phyloP scores from a whole-genome alignment of 1,140 invertebrate species.

The Dinothrombium tinctorium region DNA sequence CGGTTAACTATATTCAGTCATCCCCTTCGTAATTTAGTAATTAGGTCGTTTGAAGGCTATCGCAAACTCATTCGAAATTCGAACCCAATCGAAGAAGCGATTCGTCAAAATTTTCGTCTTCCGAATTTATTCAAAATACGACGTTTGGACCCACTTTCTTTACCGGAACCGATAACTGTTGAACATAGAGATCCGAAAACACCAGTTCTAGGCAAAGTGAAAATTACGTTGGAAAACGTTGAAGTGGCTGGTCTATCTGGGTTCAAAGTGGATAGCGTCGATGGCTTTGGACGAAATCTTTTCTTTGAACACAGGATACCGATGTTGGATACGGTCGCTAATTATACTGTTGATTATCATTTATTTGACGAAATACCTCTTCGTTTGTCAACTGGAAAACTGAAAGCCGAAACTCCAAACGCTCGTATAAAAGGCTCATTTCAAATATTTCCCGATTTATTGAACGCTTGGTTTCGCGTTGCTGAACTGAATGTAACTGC shows the following conservation, averaged over 20 bases:
- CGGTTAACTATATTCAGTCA: too few species aligned
- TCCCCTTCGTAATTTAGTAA: slow-evolving; percentile 2
- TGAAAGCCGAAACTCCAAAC: slow-evolving; percentile 2
- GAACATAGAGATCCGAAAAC: slow-evolving; percentile 4
- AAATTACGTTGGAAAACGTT: not conserved
- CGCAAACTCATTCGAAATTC: not conserved
- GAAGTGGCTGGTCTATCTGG: slow-evolving; percentile 1
- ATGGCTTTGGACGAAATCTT: not conserved
- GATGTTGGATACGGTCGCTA: not conserved
- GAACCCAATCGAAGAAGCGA: not conserved
- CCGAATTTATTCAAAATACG: not conserved
- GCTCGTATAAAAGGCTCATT: slow-evolving; percentile 4
- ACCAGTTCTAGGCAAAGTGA: slow-evolving; percentile 4
- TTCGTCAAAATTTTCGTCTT: not conserved
- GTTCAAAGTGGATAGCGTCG: slow-evolving; percentile 1
- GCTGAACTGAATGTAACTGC: slow-evolving; percentile 2
- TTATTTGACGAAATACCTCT: slow-evolving; percentile 4
- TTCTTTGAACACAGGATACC: slow-evolving; percentile 2
- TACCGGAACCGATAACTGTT: not conserved
- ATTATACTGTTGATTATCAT: slow-evolving; percentile 7
- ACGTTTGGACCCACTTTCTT: not conserved
- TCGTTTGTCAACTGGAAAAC: not conserved
- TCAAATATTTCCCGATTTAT: slow-evolving; percentile 3
- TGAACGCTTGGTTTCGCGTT: slow-evolving; percentile 1
- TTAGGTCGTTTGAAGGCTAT: slow-evolving; percentile 5